Base-by-base conservation (phyloP, 2,888 invertebrate genomes). In the Colletes collaris region DNA sequence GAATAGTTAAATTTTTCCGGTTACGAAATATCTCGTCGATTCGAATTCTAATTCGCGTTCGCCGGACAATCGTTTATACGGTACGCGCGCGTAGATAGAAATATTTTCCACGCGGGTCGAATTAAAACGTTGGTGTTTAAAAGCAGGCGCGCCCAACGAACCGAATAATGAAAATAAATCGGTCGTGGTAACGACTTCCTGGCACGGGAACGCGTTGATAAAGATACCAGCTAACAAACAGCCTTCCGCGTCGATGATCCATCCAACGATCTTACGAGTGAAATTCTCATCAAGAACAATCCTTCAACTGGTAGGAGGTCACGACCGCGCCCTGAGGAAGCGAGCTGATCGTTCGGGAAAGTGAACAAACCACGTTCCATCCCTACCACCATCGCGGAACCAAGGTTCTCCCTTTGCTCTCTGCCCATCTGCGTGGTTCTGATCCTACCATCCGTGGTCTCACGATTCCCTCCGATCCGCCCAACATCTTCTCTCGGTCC, bases 291-390 rank as follows among this genome's bases (percentile, higher is more conserved):
- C 63, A 66, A 66, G 81, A 86, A 81, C 85, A 76, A 86, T 86
- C 67, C 71, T 78, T 72, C 71, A 73, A 70, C 37, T 71, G 76
- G 81, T 73, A 77, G 77, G 89, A 89, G 91, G 91, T 92, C 92
- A 89, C 90, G 90, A 92, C 92, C 92, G 92, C 92, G 90, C 92
- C 92, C 90, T 90, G 87, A 89, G 91, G 89, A 91, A 88, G 89
- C 89, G 87, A 87, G 88, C 88, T 79, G 89, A 84, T 87, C 90
- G 88, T 91, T 89, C 90, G 91, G 91, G 92, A 92, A 92, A 92
- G 92, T 92, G 92, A 92, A 92, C 92, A 89, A 92, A 91, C 92
- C 90, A 89, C 92, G 92, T 92, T 92, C 92, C 92, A 92, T 92
- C 92, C 92, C 92, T 91, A 87, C 92, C 90, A 89, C 74, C 74